These are phyloP conservation scores for Lateolabrax maculatus DNA, from an alignment of 2,797 vertebrate species.

Conservation along the genomic window DNA sequence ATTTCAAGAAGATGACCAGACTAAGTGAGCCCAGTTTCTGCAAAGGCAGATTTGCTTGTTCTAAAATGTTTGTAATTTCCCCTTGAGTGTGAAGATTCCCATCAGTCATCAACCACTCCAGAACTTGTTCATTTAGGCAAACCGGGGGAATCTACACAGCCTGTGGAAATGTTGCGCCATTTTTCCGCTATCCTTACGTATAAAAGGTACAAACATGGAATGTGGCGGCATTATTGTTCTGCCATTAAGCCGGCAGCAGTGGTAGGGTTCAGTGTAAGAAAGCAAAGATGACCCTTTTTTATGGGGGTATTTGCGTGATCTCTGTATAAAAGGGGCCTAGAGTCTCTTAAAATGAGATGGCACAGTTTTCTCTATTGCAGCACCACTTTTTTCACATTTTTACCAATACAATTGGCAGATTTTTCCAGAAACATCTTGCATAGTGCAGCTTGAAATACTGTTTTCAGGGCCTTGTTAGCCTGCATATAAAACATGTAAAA, in stretches of 20 bases:
- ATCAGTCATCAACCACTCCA: neutral
- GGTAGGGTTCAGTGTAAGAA: too few relatives aligned
- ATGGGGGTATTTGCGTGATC: too few relatives aligned
- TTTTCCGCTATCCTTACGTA: too few relatives aligned
- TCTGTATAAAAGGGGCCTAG: too few relatives aligned
- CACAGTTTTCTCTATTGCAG: neutral
- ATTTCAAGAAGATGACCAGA: neutral
- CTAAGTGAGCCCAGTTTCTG: neutral
- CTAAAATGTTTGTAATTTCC: slow-evolving; percentile 3
- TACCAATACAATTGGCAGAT: neutral
- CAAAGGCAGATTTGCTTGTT: slow-evolving; percentile 1
- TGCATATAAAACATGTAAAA: neutral
- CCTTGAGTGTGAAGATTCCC: neutral
- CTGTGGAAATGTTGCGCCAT: too few relatives aligned
- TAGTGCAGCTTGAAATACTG: neutral
- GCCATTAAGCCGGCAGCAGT: too few relatives aligned
- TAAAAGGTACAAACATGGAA: too few relatives aligned
- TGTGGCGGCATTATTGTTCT: too few relatives aligned
- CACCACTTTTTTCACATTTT: neutral
- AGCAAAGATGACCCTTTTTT: too few relatives aligned
- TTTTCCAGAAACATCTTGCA: slow-evolving; percentile 8
- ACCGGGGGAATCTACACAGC: neutral
- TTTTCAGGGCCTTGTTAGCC: neutral
- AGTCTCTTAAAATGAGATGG: neutral
- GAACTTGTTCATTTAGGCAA: neutral